phyloP scores from a whole-genome alignment of 2,888 invertebrate genomes.

The Antitype chi region DNA sequence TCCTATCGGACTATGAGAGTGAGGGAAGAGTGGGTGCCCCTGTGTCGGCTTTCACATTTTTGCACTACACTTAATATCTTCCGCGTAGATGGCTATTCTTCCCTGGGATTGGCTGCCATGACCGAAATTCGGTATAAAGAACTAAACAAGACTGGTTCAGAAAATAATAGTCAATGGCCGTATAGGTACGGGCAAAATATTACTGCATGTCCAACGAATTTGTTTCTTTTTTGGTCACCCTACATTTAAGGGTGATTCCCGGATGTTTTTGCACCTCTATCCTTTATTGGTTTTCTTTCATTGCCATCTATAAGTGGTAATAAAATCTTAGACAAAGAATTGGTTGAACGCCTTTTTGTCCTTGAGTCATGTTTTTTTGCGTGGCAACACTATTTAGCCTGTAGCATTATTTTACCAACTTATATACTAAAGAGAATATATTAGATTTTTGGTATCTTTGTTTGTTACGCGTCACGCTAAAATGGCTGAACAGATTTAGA shows the following conservation, averaged over 20 bases:
- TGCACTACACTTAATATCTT: too few species aligned
- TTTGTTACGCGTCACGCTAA: too few species aligned
- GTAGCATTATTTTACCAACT: background rate
- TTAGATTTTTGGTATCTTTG: too few species aligned
- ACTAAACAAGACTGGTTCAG: background rate
- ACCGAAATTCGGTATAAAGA: too few species aligned
- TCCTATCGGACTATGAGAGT: too few species aligned
- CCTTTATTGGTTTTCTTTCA: conserved; percentile 64
- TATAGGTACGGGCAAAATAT: background rate
- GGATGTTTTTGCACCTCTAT: conserved; percentile 64
- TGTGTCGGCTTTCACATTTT: too few species aligned
- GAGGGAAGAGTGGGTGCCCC: too few species aligned
- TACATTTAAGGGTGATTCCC: conserved; percentile 34
- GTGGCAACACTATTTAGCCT: background rate
- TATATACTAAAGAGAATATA: background rate
- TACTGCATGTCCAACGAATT: background rate
- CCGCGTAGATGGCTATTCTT: too few species aligned
- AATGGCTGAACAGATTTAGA: too few species aligned
- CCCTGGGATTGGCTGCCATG: too few species aligned
- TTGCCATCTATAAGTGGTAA: conserved; percentile 57
- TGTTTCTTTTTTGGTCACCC: conserved; percentile 16
- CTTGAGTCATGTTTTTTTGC: conserved; percentile 7
- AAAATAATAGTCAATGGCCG: background rate
- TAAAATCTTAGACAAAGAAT: conserved; percentile 44
- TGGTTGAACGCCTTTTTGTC: background rate